Evolutionary conservation across 1,140 invertebrate genomes (phyloP).

Genomic region (Latrodectus geometricus): DNA sequence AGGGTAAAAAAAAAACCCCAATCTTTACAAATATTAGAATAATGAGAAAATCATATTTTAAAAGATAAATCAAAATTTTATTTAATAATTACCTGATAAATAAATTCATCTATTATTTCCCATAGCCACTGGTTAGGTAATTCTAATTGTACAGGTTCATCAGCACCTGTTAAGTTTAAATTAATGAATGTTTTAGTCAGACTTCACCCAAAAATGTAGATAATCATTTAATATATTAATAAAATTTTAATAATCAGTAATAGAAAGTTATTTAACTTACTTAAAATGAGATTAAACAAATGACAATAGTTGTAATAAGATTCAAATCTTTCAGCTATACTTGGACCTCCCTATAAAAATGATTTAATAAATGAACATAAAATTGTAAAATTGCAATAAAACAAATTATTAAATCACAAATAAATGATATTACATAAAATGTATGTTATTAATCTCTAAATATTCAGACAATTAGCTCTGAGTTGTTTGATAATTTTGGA

Average conservation of each 20-base stretch:
- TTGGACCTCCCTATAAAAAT: conserved; percentile 79
- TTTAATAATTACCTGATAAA: conserved; percentile 73
- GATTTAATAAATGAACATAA: too few relatives aligned
- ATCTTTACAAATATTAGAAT: too few relatives aligned
- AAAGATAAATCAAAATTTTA: too few relatives aligned
- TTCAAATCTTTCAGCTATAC: conserved; percentile 90
- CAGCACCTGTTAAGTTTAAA: conserved; percentile 74
- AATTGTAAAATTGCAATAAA: background rate
- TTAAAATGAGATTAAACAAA: conserved; percentile 95
- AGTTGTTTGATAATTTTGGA: too few relatives aligned
- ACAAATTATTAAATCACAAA: conserved; percentile 13
- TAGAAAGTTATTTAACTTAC: conserved; percentile 68
- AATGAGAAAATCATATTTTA: too few relatives aligned
- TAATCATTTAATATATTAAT: background rate
- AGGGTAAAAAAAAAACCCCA: too few relatives aligned
- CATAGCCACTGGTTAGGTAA: conserved; percentile 99
- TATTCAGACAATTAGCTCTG: background rate
- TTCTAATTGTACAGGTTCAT: conserved; percentile 89
- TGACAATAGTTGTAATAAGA: conserved; percentile 99
- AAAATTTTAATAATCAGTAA: background rate
- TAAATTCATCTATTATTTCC: conserved; percentile 98
- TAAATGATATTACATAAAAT: conserved; percentile 19
- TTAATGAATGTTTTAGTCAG: background rate
- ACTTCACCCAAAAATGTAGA: background rate
- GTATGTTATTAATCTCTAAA: background rate